phyloP scores from a whole-genome alignment of 2,888 invertebrate genomes.

The Pheosia tremula region DNA sequence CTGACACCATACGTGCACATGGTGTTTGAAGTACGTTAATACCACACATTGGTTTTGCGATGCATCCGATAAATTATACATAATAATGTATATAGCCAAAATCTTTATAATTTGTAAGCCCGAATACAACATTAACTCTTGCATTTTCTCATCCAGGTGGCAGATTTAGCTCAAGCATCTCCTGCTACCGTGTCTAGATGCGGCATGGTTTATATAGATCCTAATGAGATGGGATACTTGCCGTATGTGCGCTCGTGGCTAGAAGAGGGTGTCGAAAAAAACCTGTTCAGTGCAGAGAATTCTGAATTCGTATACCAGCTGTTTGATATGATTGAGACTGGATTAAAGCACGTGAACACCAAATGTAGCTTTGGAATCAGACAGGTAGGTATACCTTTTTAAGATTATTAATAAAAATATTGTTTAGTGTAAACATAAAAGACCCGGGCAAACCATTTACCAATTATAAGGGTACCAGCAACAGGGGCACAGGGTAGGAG shows the following conservation, averaged over 20 bases:
- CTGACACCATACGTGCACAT: conserved; percentile 95
- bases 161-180: conserved; percentile 94
- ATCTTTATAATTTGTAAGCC: no score
- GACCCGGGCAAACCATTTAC: no score
- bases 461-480: no score
- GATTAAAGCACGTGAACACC: conserved; percentile 87
- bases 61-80: no score
- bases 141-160: conserved; percentile 72
- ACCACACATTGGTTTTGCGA: background rate
- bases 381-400: conserved; percentile 83
- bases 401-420: background rate
- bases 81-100: no score
- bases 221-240: conserved; percentile 91
- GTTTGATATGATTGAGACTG: conserved; percentile 88
- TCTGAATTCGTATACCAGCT: conserved; percentile 87
- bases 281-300: conserved; percentile 81
- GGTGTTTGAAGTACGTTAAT: conserved; percentile 88
- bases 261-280: conserved; percentile 76
- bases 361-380: conserved; percentile 89
- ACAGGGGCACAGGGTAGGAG: no score
- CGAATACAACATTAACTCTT: no score
- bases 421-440: no score
- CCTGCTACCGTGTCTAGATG: conserved; percentile 94
- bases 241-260: conserved; percentile 93
- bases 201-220: conserved; percentile 96